Percentiles rank a stretch among this genome's conserved stretches.
Conservation (phyloP, 2,797 vertebrate species). For the Hyperoplus lanceolatus region DNA sequence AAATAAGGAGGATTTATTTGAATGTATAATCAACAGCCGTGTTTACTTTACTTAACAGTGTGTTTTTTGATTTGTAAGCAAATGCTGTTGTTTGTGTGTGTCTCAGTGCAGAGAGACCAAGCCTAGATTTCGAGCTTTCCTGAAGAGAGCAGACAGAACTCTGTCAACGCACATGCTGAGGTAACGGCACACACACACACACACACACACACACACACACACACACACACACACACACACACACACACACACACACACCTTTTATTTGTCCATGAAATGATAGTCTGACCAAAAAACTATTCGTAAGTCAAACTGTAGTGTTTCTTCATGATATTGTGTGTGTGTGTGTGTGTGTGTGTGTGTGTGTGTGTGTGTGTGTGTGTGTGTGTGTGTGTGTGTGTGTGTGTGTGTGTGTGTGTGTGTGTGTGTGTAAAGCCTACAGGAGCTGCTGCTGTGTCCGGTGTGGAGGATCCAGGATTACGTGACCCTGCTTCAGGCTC, state of each 20-base stretch:
- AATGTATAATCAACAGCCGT: background rate
- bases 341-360: too few relatives aligned
- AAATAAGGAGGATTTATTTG: too few relatives aligned
- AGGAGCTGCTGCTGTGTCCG: constrained; percentile 89
- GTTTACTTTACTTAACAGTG: background rate
- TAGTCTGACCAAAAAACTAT: background rate
- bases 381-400: too few relatives aligned
- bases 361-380: too few relatives aligned
- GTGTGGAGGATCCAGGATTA: constrained; percentile 88
- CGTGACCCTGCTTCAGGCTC: constrained; percentile 84
- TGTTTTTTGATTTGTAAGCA: background rate
- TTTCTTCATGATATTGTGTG: background rate
- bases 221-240: background rate
- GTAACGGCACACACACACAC: constrained; percentile 63
- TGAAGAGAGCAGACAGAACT: constrained; percentile 87
- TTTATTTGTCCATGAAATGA: background rate
- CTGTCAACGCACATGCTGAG: constrained; percentile 89
- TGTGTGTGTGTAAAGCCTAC: constrained; percentile 81
- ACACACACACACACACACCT: too few relatives aligned
- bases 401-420: background rate
- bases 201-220: background rate
- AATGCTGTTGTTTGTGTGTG: constrained; percentile 21
- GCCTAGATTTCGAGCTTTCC: constrained; percentile 89
- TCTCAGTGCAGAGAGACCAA: constrained; percentile 88
- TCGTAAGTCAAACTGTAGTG: background rate